Evolutionary conservation across 2,113 vertebrate genomes (phyloP).

Genomic region (Girardinichthys multiradiatus): DNA sequence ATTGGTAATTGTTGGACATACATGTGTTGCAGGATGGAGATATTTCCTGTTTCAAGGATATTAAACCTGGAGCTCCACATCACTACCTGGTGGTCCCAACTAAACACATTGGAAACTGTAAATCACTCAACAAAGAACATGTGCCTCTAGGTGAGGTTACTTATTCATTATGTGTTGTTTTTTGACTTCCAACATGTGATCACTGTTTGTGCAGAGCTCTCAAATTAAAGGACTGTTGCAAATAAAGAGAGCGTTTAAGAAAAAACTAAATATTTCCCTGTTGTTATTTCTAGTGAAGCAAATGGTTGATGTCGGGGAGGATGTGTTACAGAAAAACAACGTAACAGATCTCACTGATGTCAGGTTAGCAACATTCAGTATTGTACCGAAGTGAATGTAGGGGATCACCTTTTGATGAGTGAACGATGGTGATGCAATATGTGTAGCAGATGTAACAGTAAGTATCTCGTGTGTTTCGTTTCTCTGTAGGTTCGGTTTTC

Average conservation of each 20-base stretch:
- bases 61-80: conserved; percentile 88
- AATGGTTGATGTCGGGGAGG: conserved; percentile 89
- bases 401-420: not conserved
- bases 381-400: too few species aligned
- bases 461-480: conserved; percentile 11
- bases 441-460: not conserved
- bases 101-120: conserved; percentile 91
- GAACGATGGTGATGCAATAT: not conserved
- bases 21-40: conserved; percentile 84
- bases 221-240: too few species aligned
- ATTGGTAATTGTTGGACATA: not conserved
- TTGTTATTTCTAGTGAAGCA: conserved; percentile 82
- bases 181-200: not conserved
- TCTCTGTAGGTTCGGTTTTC: conserved; percentile 92
- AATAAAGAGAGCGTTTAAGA: too few species aligned
- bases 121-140: conserved; percentile 85
- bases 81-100: conserved; percentile 95
- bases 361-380: conserved; percentile 79
- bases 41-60: conserved; percentile 91
- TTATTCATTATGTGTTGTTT: not conserved
- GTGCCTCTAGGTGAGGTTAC: conserved; percentile 83
- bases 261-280: conserved; percentile 2
- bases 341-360: conserved; percentile 86
- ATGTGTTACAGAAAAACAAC: conserved; percentile 86
- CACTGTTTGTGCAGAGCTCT: too few species aligned